phyloP scores from a whole-genome alignment of 2,888 invertebrate genomes.

The Scrobipalpa atriplicella region DNA sequence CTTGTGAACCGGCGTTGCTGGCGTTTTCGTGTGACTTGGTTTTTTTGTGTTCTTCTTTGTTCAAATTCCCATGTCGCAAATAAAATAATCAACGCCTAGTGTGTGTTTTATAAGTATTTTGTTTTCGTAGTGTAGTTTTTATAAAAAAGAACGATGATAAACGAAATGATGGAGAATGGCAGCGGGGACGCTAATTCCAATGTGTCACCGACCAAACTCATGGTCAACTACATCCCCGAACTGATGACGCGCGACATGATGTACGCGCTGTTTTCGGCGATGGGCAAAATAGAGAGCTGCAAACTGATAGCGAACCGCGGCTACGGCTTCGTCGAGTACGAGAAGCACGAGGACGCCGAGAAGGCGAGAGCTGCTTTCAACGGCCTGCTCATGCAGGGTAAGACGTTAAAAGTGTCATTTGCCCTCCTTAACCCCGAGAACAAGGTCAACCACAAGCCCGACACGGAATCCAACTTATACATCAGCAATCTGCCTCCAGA shows the following conservation, averaged over 20 bases:
- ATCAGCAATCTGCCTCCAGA: constrained; percentile 80
- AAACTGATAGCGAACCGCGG: constrained; percentile 79
- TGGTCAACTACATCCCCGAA: constrained; percentile 82
- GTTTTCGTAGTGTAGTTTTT: constrained; percentile 77
- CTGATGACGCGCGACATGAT: constrained; percentile 82
- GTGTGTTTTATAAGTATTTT: constrained; percentile 73
- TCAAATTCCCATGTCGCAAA: constrained; percentile 70
- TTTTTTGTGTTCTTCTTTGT: constrained; percentile 79
- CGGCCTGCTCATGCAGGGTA: constrained; percentile 80
- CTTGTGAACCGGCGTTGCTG: constrained; percentile 81
- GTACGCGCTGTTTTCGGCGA: constrained; percentile 80
- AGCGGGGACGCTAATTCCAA: constrained; percentile 79
- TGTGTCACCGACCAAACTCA: constrained; percentile 83
- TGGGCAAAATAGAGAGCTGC: constrained; percentile 80
- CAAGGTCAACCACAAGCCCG: constrained; percentile 78
- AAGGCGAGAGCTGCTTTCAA: constrained; percentile 80
- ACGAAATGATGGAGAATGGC: constrained; percentile 81
- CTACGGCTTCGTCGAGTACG: constrained; percentile 79
- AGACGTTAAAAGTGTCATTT: constrained; percentile 79
- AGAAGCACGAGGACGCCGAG: constrained; percentile 80
- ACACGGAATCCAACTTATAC: constrained; percentile 78
- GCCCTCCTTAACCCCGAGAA: constrained; percentile 79
- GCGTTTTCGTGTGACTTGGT: constrained; percentile 72
- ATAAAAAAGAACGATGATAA: constrained; percentile 71
- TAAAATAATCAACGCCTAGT: constrained; percentile 71